Evolutionary conservation across 1,140 invertebrate species (phyloP).

Genomic region (Drosophila willistoni): DNA sequence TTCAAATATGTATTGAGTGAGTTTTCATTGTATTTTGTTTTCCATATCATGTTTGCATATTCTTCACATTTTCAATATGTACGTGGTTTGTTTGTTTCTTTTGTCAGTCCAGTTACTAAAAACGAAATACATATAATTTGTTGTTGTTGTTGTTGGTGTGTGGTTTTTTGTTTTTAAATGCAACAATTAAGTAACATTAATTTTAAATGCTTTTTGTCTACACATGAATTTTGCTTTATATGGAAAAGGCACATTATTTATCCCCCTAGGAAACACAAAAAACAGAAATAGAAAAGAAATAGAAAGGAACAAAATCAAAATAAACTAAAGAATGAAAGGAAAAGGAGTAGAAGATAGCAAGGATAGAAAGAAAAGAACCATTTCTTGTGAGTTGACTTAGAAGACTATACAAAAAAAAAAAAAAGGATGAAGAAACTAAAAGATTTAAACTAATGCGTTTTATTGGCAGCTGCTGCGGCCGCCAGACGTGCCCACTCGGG

Average conservation of each 20-base stretch:
- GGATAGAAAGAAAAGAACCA: neutral
- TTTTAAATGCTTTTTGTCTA: constrained; percentile 27
- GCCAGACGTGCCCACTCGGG: constrained; percentile 77
- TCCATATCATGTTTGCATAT: constrained; percentile 27
- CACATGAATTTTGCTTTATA: constrained; percentile 18
- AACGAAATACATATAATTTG: constrained; percentile 52
- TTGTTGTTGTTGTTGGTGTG: constrained; percentile 1
- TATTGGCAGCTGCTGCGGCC: constrained; percentile 34
- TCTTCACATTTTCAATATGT: constrained; percentile 42
- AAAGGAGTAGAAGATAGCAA: neutral
- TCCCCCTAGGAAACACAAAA: constrained; percentile 30
- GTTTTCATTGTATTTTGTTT: constrained; percentile 22
- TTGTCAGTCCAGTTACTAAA: constrained; percentile 68
- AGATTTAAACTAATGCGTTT: constrained; percentile 51
- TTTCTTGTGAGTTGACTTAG: constrained; percentile 17
- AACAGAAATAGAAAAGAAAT: neutral
- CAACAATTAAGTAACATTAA: constrained; percentile 72
- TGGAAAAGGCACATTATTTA: constrained; percentile 58
- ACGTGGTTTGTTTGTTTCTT: constrained; percentile 26
- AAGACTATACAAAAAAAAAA: constrained; percentile 3
- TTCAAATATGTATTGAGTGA: constrained; percentile 57
- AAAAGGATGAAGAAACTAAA: neutral
- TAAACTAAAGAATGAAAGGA: neutral
- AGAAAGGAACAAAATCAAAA: neutral
- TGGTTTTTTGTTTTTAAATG: constrained; percentile 58